Evolutionary conservation across 30 jellyfish, hydroid and myxozoan genomes (phyloP), one percentile per base, ranked within the genome.

Genomic region (Aurelia sp.): DNA sequence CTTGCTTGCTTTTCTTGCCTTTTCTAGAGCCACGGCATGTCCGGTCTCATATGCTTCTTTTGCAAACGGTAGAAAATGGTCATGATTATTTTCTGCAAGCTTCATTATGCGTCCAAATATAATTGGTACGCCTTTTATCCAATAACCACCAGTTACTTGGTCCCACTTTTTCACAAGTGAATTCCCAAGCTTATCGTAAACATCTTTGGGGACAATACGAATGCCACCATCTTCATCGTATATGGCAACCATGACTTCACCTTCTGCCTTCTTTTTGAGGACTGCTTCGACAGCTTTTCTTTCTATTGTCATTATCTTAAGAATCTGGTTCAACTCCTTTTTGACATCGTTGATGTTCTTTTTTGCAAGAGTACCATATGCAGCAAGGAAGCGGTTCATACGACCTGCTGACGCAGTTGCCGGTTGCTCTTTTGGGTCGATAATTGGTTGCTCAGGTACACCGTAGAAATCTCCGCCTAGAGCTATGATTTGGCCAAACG

Each of bases 381-480:
- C 83, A n/a, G 67, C 67, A 13, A 41, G 83, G 50, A 72, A 72
- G 10, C 83, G 83, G 20, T 72, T 61, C 13, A 22, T 21, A 18
- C 38, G 27, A 2, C 59, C 52, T 31, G 24, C 67, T 7, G 67
- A 31, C 22, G 18, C 22, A 18, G 12, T 44, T 44, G 13, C 55
- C 55, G 55, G 55, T 44, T 44, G 16, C 55, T 44, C 55, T 44
- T 44, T 35, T 17, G 66, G 65, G 21, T 33, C 53, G 18, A 72
- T 33, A 20, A 72, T 72, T 72, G 83, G 83, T 8, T 47, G 24
- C 65, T 72, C 83, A 24, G 83, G 83, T 72, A 72, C 67, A 13
- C 83, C 83, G 38, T 72, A 72, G 66, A 72, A 72, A 61, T 72
- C 83, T 20, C 83, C 83, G 19, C 38, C 83, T n/a, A 72, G 66